These are phyloP conservation scores for Leuctra nigra DNA, from an alignment of 2,888 invertebrate species.

Conservation along the genomic window DNA sequence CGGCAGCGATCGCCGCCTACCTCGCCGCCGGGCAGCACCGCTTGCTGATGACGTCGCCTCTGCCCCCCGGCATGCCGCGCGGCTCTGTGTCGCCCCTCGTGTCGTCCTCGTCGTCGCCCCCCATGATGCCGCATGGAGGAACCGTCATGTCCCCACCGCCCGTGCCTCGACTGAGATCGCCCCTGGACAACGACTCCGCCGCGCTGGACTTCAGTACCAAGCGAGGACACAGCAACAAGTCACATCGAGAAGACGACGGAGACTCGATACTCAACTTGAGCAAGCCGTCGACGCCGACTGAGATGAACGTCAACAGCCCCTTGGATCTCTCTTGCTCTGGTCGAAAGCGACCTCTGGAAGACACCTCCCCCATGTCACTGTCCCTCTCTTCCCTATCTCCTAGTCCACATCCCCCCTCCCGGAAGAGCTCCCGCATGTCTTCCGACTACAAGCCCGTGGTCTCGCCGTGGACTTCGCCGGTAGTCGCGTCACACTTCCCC, in stretches of 20 bases:
- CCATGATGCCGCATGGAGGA: slow-evolving; percentile 33
- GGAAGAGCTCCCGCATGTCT: slow-evolving; percentile 35
- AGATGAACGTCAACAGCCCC: slow-evolving; percentile 55
- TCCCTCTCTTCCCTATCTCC: slow-evolving; percentile 13
- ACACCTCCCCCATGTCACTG: slow-evolving; percentile 41
- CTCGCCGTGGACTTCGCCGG: slow-evolving; percentile 72
- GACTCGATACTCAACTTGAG: slow-evolving; percentile 65
- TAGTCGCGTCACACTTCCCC: slow-evolving; percentile 66
- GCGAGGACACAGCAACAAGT: slow-evolving; percentile 46
- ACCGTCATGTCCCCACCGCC: slow-evolving; percentile 28
- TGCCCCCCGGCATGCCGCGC: slow-evolving; percentile 41
- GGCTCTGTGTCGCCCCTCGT: slow-evolving; percentile 62
- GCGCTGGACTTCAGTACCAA: slow-evolving; percentile 77
- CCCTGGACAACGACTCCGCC: slow-evolving; percentile 43
- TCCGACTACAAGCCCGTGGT: slow-evolving; percentile 60
- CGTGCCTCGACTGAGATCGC: slow-evolving; percentile 47
- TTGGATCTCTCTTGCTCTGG: slow-evolving; percentile 67
- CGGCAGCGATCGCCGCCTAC: slow-evolving; percentile 77
- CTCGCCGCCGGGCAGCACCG: slow-evolving; percentile 61
- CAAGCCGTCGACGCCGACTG: slow-evolving; percentile 55
- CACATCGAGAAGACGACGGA: slow-evolving; percentile 48
- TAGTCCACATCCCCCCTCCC: slow-evolving; percentile 26
- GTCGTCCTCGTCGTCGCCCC: slow-evolving; percentile 60
- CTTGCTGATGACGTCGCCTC: slow-evolving; percentile 58
- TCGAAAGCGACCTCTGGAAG: slow-evolving; percentile 61